A percentile compares a stretch with the other conserved stretches of the same genome.
Evolutionary conservation across 1,140 invertebrate species (phyloP).

Genomic region (Paracyclopina nana): DNA sequence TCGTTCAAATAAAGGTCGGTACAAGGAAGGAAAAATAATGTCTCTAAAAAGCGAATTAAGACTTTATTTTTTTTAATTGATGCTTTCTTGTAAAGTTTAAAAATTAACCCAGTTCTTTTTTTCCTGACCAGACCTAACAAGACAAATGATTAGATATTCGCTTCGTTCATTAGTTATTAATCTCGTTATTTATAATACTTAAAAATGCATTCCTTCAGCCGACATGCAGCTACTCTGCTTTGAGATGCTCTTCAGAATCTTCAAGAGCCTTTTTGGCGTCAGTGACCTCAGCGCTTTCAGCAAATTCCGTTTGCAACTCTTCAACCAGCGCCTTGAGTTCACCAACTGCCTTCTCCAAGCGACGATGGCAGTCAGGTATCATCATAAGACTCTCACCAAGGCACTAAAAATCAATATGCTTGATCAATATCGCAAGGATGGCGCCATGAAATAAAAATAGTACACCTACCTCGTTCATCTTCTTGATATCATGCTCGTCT

Average conservation of each 20-base stretch:
- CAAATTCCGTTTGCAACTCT: neutral
- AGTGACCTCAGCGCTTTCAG: neutral
- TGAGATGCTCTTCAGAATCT: constrained; percentile 13
- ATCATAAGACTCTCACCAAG: constrained; percentile 23
- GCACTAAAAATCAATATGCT: constrained; percentile 16
- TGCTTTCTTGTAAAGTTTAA: no score
- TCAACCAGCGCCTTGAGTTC: constrained; percentile 21
- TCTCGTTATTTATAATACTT: no score
- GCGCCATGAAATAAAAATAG: neutral
- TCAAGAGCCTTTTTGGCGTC: neutral
- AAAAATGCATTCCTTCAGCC: no score
- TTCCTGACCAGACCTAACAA: no score
- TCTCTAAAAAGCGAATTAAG: no score
- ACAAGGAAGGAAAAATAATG: no score
- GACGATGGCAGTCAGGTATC: constrained; percentile 23
- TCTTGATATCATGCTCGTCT: constrained; percentile 27
- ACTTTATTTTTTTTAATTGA: no score
- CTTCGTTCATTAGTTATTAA: no score
- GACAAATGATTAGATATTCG: no score
- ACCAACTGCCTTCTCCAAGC: constrained; percentile 19
- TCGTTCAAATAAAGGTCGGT: no score
- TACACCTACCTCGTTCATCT: constrained; percentile 18
- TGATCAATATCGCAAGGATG: neutral
- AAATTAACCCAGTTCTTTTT: no score
- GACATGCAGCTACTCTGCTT: constrained; percentile 11